Conservation (phyloP, 2,113 vertebrate genomes). For the Gavia stellata region DNA sequence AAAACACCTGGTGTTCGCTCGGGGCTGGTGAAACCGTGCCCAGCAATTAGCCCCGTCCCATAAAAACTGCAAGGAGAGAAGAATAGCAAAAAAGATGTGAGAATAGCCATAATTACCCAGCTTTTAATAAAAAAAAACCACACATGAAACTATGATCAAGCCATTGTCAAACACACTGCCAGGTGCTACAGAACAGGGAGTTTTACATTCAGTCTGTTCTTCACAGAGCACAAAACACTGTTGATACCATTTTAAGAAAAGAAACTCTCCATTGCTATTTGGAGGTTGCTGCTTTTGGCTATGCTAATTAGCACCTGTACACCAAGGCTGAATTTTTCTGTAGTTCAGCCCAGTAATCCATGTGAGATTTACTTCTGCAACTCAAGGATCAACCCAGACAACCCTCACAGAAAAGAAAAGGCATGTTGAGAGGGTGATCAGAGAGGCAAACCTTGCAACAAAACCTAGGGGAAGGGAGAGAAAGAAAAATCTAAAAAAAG, state of each 20-base stretch:
- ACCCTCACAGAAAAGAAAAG: neutral
- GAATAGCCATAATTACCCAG: neutral
- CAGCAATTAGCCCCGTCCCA: constrained; percentile 91
- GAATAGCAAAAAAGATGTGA: neutral
- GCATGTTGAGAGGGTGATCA: neutral
- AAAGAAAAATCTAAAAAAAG: neutral
- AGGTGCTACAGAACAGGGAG: neutral
- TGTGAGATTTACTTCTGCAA: neutral
- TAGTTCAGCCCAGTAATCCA: neutral
- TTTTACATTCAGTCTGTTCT: neutral
- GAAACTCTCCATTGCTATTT: fast-evolving
- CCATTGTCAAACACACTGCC: fast-evolving
- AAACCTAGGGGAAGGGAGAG: neutral
- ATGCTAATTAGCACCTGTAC: neutral
- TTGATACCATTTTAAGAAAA: neutral
- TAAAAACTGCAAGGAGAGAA: constrained; percentile 80
- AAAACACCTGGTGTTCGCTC: constrained; percentile 93
- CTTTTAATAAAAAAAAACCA: fast-evolving
- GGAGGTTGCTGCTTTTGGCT: neutral
- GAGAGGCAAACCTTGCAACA: neutral
- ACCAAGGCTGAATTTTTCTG: neutral
- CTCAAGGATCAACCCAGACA: neutral
- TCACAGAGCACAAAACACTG: neutral
- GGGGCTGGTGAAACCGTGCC: constrained; percentile 95
- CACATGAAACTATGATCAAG: neutral